phyloP scores from a whole-genome alignment of 2,888 invertebrate genomes.

The Euproctis similis region DNA sequence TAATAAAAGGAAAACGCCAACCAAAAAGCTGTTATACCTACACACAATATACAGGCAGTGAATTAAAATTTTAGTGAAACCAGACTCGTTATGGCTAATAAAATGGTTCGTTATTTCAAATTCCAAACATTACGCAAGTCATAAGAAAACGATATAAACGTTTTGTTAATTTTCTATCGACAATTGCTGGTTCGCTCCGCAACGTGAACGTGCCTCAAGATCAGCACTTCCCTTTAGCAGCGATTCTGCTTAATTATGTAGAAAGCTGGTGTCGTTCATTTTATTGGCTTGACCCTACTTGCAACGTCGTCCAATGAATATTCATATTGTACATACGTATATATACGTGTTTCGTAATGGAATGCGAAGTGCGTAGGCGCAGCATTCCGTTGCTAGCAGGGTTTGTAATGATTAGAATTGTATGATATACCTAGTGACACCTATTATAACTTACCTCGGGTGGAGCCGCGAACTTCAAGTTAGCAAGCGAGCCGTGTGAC shows the following conservation, averaged over 20 bases:
- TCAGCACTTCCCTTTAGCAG: conserved; percentile 15
- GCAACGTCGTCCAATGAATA: conserved; percentile 10
- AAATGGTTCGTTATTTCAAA: too few relatives aligned
- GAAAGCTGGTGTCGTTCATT: conserved; percentile 13
- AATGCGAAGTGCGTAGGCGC: conserved; percentile 4
- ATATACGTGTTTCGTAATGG: conserved; percentile 3
- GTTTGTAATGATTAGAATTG: background rate
- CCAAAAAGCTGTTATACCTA: too few relatives aligned
- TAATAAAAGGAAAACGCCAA: too few relatives aligned
- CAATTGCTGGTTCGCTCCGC: too few relatives aligned
- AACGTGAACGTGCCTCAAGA: background rate
- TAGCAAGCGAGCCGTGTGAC: conserved; percentile 93
- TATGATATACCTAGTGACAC: background rate
- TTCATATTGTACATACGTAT: conserved; percentile 7
- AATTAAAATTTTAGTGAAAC: too few relatives aligned
- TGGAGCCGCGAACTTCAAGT: conserved; percentile 90
- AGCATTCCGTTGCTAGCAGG: background rate
- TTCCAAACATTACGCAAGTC: too few relatives aligned
- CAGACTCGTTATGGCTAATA: too few relatives aligned
- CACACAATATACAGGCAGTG: too few relatives aligned
- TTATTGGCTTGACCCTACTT: conserved; percentile 17
- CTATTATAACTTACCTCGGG: conserved; percentile 56
- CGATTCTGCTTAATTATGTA: conserved; percentile 10
- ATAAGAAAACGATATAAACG: too few relatives aligned
- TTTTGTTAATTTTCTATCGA: too few relatives aligned